These are phyloP conservation scores for Molossus alvarezi DNA, from an alignment of 2,797 vertebrate species.

Conservation along the genomic window DNA sequence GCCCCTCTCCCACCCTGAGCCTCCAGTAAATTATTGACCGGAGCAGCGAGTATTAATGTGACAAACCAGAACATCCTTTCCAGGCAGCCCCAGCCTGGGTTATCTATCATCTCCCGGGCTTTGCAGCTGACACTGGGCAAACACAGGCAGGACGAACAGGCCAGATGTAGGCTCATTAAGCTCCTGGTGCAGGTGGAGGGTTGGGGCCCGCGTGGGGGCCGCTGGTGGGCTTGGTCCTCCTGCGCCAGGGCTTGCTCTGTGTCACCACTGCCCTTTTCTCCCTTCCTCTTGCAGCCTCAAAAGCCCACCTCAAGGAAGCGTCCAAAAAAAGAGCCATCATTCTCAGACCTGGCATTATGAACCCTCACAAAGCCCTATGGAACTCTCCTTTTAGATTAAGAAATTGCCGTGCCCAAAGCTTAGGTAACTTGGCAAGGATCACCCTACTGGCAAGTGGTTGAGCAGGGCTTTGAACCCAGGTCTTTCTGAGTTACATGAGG, in stretches of 20 bases:
- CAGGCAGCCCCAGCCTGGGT: slow-evolving; percentile 25
- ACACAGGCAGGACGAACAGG: slow-evolving; percentile 69
- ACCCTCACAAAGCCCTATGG: neutral
- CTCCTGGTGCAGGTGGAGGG: slow-evolving; percentile 39
- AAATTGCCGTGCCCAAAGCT: neutral
- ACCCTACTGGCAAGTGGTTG: neutral
- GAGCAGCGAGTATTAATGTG: slow-evolving; percentile 35
- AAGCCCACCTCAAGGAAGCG: neutral
- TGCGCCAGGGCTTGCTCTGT: neutral
- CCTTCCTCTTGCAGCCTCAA: neutral
- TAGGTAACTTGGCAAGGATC: neutral
- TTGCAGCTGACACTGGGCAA: slow-evolving; percentile 77
- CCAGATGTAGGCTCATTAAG: slow-evolving; percentile 46
- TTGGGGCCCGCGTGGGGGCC: neutral
- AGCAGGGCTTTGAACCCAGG: neutral
- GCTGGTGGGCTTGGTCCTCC: neutral
- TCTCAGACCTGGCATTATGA: neutral
- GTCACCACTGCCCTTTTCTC: neutral
- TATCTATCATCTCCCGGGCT: slow-evolving; percentile 35
- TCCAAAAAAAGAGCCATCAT: neutral
- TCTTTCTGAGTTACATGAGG: neutral
- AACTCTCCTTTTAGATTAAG: neutral
- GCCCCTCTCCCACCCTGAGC: neutral
- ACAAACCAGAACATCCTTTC: slow-evolving; percentile 59
- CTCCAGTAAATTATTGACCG: slow-evolving; percentile 71